Conservation (phyloP, 2,797 vertebrate species). For the Acrossocheilus wenchowensis region DNA sequence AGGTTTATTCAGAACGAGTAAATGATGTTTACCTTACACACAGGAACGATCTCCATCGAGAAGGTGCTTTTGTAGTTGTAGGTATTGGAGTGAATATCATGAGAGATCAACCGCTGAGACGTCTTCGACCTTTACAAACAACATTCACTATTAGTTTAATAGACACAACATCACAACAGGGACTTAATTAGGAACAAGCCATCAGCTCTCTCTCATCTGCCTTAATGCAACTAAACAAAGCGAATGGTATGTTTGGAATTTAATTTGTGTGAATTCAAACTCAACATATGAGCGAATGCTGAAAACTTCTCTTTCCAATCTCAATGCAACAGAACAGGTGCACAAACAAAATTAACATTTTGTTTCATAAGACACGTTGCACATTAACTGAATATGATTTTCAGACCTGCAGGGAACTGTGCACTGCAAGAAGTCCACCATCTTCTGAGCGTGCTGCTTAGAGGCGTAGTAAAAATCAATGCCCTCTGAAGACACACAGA, state of each 20-base stretch:
- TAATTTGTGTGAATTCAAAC: background rate
- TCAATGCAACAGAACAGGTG: background rate
- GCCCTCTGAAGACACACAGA: slow-evolving; percentile 80
- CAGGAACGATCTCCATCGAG: slow-evolving; percentile 95
- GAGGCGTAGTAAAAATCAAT: slow-evolving; percentile 95
- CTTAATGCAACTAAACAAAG: background rate
- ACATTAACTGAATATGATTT: background rate
- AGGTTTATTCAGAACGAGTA: background rate
- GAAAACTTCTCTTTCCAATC: background rate
- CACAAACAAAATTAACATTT: background rate
- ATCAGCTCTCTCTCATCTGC: background rate
- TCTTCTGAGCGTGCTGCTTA: slow-evolving; percentile 96
- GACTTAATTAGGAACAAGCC: background rate
- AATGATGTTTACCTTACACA: slow-evolving; percentile 87
- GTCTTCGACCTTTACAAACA: slow-evolving; percentile 83
- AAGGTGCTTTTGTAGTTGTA: slow-evolving; percentile 99
- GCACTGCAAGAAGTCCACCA: slow-evolving; percentile 96
- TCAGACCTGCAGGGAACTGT: slow-evolving; percentile 92
- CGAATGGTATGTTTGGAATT: background rate
- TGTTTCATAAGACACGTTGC: background rate
- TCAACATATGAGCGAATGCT: background rate
- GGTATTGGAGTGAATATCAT: slow-evolving; percentile 94
- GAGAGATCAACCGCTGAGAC: slow-evolving; percentile 95
- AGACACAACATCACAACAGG: background rate
- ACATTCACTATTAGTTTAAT: slow-evolving; percentile 5